Base-by-base conservation (phyloP, 2,113 vertebrate genomes). In the Mormoops blainvillei region DNA sequence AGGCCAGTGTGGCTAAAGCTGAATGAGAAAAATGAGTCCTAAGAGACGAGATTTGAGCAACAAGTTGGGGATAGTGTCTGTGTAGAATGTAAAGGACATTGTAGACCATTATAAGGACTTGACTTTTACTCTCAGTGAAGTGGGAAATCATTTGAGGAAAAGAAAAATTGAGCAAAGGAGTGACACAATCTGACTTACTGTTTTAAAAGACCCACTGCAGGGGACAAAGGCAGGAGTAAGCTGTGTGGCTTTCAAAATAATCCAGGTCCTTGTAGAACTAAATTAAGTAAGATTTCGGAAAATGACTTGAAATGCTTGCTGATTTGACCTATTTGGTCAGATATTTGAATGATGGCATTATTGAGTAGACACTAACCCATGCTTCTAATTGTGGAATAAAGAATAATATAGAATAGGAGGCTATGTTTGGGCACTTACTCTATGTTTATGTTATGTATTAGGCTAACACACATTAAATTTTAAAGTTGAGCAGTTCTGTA, bases 391-490 rank as follows among this genome's bases (percentile, higher is more conserved):
- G 48, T 87, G 54, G 61, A 89, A 56, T 81, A 83, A 81, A 89
- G 36, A 89, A 19, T 68, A 95, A 71, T 82, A 33, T 28, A 94
- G 36, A 92, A 65, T 63, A 31, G 91, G 61, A 96, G 50, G 83
- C 56, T 86, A 33, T 73, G 56, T 84, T 76, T 76, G 52, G 38
- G 52, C n/a, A 81, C 68, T 94, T 96, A 74, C 1, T 88, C 33
- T 88, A 5, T 54, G 58, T 91, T 97, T 91, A 41, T 96, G 56
- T 94, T 81, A 71, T 77, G 14, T 68, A 88, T 74, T 89, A 50
- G 19, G 61, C 43, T 78, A 76, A 65, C 54, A 85, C n/a, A 82
- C 38, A 68, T 9, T 78, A 68, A 82, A 91, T 91, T 92, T 84
- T 77, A 31, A 85, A 71, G 81, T 81, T 77, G 26, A 83, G 43